Evolutionary conservation across 2,888 invertebrate genomes (phyloP).

Genomic region (Petrolisthes manimaculis): DNA sequence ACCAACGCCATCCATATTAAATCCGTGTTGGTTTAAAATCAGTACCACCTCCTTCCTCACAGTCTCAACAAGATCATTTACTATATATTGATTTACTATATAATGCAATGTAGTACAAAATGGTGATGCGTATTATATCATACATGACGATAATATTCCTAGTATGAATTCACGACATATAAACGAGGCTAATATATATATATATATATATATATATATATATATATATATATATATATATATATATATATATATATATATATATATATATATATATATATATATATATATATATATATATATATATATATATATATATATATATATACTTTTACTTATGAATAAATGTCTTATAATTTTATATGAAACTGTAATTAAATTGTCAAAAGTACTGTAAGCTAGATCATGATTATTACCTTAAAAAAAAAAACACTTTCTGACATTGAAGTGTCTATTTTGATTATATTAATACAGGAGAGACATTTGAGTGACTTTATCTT

Average conservation of each 20-base stretch:
- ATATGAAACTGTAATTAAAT: neutral
- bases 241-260: constrained; percentile 45
- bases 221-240: constrained; percentile 31
- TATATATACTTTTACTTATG: constrained; percentile 30
- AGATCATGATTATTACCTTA: too few relatives aligned
- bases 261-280: constrained; percentile 42
- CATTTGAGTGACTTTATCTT: too few relatives aligned
- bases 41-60: neutral
- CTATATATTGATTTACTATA: too few relatives aligned
- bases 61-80: neutral
- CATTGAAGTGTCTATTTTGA: too few relatives aligned
- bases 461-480: too few relatives aligned
- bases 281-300: constrained; percentile 35
- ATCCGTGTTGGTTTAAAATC: neutral
- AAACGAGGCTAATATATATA: neutral
- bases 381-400: neutral
- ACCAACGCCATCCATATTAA: neutral
- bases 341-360: constrained; percentile 17
- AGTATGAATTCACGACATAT: neutral
- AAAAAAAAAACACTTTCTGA: too few relatives aligned
- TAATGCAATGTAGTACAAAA: too few relatives aligned
- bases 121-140: neutral
- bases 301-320: constrained; percentile 39
- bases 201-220: constrained; percentile 24
- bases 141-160: neutral